These are phyloP conservation scores for Apamea sordens DNA, from an alignment of 2,888 invertebrate species.

Conservation along the genomic window DNA sequence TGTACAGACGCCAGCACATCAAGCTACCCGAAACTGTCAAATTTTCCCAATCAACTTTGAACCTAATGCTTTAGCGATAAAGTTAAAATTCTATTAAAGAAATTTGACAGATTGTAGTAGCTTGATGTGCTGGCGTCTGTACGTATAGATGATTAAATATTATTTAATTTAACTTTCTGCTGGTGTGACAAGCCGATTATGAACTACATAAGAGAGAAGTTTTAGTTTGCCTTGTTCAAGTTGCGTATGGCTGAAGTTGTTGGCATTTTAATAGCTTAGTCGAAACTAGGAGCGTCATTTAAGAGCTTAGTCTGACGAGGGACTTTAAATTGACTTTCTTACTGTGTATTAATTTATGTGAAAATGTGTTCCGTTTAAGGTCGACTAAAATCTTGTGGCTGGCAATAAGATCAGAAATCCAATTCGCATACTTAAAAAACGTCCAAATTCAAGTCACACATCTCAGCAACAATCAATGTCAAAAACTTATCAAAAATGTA, in stretches of 20 bases:
- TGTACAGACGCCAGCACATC: background rate
- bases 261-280: slow-evolving; percentile 15
- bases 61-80: too few species aligned
- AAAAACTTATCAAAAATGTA: too few species aligned
- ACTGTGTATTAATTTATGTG: background rate
- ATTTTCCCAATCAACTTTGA: too few species aligned
- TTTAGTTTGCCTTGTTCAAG: slow-evolving; percentile 8
- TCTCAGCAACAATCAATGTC: too few species aligned
- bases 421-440: too few species aligned
- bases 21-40: too few species aligned
- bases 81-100: too few species aligned
- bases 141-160: background rate
- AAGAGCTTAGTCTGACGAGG: background rate
- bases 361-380: background rate
- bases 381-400: background rate
- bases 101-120: too few species aligned
- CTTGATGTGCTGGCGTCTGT: too few species aligned
- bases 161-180: slow-evolving; percentile 18
- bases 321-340: slow-evolving; percentile 3
- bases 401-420: too few species aligned
- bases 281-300: background rate
- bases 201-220: slow-evolving; percentile 1
- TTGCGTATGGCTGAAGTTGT: background rate
- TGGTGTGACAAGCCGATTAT: slow-evolving; percentile 7
- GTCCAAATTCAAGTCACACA: too few species aligned